Base-by-base conservation (phyloP, 1,140 invertebrate genomes). In the Drosophila virilis region DNA sequence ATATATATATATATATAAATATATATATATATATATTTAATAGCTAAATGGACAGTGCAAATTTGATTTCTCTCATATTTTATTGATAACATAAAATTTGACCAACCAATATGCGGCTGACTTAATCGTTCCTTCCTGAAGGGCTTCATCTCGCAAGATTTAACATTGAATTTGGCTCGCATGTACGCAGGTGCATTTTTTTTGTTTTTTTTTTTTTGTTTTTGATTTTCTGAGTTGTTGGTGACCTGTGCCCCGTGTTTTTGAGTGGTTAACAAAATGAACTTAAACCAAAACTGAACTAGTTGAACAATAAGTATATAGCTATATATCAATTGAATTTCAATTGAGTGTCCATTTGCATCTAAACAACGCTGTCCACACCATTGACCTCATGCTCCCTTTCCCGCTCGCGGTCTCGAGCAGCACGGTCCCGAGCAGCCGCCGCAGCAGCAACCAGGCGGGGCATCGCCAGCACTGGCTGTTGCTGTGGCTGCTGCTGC, bases 301-400 rank as follows among this genome's bases (percentile, higher is more conserved):
- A 51, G 60, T 79, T 73, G 37, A 79, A 64, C 85, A 79, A 76
- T 52, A 52, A 67, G 38, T 72, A 64, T 43, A 35, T 32, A 55
- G 65, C 32, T 52, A 37, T 32, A 52, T 45, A 33, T 33, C 38
- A 78, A 50, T 28, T 59, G 28, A 12, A 15, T 51, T 35, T 57
- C 15, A 43, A 68, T 73, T 67, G 54, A 32, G 48, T 35, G 62
- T 66, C 32, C 69, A 51, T 37, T 43, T 7, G 2, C 17, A 55
- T 46, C 55, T 83, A 86, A 46, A 89, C 84, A 71, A 88, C 78
- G 61, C 82, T 86, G 37, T 79, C 82, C 74, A 28, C 10, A 22
- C 74, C 74, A 42, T 69, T 72, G 7, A 55, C 50, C 7, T 66
- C 80, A 12, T 62, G 58, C 28, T 76, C 80, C 9, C 66, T 71